Percentiles rank a stretch among this genome's conserved stretches.
Conservation (phyloP, 1,140 invertebrate genomes). For the Trachymyrmex septentrionalis region DNA sequence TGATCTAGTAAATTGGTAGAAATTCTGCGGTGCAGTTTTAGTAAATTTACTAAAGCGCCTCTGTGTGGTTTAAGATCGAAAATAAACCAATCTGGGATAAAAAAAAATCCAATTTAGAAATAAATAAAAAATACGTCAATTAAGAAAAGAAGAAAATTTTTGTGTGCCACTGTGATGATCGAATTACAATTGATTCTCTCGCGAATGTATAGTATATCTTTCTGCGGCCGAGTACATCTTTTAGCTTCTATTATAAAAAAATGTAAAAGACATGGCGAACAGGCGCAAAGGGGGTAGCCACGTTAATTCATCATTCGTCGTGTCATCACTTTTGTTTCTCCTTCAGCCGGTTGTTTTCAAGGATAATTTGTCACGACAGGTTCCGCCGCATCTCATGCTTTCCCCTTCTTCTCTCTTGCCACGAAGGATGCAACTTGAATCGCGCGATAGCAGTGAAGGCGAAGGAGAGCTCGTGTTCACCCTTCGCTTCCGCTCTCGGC, state of each 20-base stretch:
- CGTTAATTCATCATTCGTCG: constrained; percentile 67
- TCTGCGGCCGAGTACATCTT: background rate
- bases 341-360: constrained; percentile 58
- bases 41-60: no score
- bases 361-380: constrained; percentile 67
- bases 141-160: background rate
- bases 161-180: background rate
- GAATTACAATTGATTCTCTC: background rate
- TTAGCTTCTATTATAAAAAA: background rate
- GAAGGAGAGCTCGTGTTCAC: constrained; percentile 36
- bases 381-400: constrained; percentile 11
- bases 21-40: no score
- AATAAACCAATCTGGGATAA: background rate
- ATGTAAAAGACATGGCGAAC: background rate
- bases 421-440: constrained; percentile 25
- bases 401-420: background rate
- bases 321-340: constrained; percentile 65
- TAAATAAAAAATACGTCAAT: no score
- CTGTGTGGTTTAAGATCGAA: background rate
- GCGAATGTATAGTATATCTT: background rate
- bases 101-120: background rate
- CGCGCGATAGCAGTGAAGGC: constrained; percentile 17
- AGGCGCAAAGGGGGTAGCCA: background rate
- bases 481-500: constrained; percentile 29
- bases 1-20: no score